Percentiles rank a stretch among this genome's conserved stretches.
Conservation (phyloP, 1,140 invertebrate genomes). For the Drosophila simulans region DNA sequence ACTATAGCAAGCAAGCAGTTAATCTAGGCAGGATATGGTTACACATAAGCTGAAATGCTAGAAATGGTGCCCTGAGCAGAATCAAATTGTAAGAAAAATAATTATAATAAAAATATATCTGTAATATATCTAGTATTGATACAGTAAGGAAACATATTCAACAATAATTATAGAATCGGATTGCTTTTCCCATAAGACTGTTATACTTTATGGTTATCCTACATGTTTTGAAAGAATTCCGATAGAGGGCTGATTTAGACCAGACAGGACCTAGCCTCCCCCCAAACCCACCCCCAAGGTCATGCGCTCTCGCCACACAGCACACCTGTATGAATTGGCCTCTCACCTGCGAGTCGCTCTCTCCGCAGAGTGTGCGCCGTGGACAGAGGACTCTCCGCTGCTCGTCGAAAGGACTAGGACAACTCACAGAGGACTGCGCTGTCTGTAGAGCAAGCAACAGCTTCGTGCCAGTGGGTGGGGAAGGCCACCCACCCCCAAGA, state of each 20-base stretch:
- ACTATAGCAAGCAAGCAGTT: background rate
- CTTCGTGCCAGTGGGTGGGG: conserved; percentile 27
- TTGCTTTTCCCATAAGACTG: background rate
- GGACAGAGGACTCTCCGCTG: background rate
- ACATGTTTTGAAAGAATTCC: background rate
- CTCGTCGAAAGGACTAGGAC: conserved; percentile 67
- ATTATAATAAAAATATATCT: too few relatives aligned
- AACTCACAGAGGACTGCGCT: conserved; percentile 45
- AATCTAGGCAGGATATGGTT: too few relatives aligned
- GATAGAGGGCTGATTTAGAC: conserved; percentile 31
- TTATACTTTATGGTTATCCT: background rate
- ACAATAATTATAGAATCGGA: too few relatives aligned
- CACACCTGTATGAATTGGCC: conserved; percentile 66
- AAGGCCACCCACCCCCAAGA: conserved; percentile 5
- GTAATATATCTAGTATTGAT: too few relatives aligned
- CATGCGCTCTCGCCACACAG: conserved; percentile 19
- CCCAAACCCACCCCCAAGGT: conserved; percentile 9
- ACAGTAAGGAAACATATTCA: background rate
- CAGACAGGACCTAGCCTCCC: background rate
- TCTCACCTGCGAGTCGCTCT: conserved; percentile 20
- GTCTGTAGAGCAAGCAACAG: conserved; percentile 45
- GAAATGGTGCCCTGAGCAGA: too few relatives aligned
- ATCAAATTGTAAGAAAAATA: background rate
- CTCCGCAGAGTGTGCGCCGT: conserved; percentile 37
- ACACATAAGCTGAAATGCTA: too few relatives aligned